These are phyloP conservation scores for Noctua fimbriata DNA, from an alignment of 2,888 invertebrate genomes.

Conservation along the genomic window DNA sequence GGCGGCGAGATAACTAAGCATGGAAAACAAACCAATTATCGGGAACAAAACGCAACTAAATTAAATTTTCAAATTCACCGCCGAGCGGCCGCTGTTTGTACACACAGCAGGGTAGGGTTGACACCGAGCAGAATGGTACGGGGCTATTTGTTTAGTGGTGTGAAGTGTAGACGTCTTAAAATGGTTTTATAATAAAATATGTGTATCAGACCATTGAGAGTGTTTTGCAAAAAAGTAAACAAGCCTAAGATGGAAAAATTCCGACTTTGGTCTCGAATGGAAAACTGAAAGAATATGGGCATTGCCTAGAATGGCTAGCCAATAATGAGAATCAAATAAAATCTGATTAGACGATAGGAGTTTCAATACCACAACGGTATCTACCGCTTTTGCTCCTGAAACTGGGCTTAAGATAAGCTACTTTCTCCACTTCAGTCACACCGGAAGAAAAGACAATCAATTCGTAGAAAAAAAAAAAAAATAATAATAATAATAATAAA, in stretches of 20 bases:
- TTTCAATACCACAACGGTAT: neutral
- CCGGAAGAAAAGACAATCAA: neutral
- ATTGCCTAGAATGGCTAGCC: neutral
- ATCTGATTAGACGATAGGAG: neutral
- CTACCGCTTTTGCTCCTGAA: neutral
- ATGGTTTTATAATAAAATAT: neutral
- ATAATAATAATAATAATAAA: no score
- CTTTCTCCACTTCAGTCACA: neutral
- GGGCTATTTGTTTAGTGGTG: neutral
- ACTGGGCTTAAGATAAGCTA: neutral
- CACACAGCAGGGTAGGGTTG: constrained; percentile 74
- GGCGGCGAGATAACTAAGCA: constrained; percentile 79
- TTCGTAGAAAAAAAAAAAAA: no score
- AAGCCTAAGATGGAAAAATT: neutral
- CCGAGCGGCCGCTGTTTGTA: constrained; percentile 72
- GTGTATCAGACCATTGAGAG: neutral
- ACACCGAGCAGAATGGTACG: neutral
- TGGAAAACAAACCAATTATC: constrained; percentile 89
- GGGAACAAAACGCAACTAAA: constrained; percentile 87
- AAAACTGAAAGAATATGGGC: neutral
- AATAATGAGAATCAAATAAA: neutral
- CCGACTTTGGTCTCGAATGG: neutral
- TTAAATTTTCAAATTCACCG: constrained; percentile 88
- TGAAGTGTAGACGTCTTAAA: neutral
- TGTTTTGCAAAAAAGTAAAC: neutral